These are phyloP conservation scores for Probaryconus sp. DNA, from an alignment of 1,140 invertebrate genomes.

Conservation along the genomic window DNA sequence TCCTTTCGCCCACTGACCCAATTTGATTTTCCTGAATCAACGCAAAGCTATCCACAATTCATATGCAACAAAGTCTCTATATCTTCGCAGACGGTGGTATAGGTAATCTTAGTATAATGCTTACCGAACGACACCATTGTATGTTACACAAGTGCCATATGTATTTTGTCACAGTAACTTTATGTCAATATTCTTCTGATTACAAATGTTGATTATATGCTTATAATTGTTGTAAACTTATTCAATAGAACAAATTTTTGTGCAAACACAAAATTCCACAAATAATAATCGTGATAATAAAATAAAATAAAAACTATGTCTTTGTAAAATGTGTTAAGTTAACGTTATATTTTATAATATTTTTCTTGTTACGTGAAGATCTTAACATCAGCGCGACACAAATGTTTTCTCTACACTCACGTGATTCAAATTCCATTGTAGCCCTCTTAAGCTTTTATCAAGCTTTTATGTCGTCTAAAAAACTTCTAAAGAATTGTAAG, in stretches of 20 bases:
- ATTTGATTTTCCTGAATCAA: slow-evolving; percentile 56
- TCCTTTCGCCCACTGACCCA: slow-evolving; percentile 53
- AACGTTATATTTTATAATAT: slow-evolving; percentile 36
- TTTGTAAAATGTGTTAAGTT: slow-evolving; percentile 18
- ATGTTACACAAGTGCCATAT: neutral
- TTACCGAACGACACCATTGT: slow-evolving; percentile 3
- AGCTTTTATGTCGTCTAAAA: slow-evolving; percentile 38
- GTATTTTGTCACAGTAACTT: neutral
- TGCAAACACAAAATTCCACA: too few relatives aligned
- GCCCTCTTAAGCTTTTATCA: slow-evolving; percentile 44
- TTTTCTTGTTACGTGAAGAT: slow-evolving; percentile 37
- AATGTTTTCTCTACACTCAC: slow-evolving; percentile 39
- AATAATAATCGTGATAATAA: too few relatives aligned
- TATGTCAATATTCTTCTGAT: slow-evolving; percentile 37
- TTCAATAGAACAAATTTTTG: slow-evolving; percentile 10
- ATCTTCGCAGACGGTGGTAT: slow-evolving; percentile 14
- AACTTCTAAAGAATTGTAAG: slow-evolving; percentile 40
- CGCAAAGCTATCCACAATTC: slow-evolving; percentile 48
- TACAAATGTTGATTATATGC: too few relatives aligned
- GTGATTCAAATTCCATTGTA: slow-evolving; percentile 42
- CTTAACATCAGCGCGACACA: slow-evolving; percentile 28
- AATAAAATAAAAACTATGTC: slow-evolving; percentile 11
- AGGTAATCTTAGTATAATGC: slow-evolving; percentile 30
- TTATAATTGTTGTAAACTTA: too few relatives aligned
- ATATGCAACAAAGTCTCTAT: slow-evolving; percentile 41